Percentiles rank a stretch among this genome's conserved stretches.
phyloP scores from a whole-genome alignment of 37 sponge, comb jelly and placozoan genomes.

The Diacarnus erythraeanus region DNA sequence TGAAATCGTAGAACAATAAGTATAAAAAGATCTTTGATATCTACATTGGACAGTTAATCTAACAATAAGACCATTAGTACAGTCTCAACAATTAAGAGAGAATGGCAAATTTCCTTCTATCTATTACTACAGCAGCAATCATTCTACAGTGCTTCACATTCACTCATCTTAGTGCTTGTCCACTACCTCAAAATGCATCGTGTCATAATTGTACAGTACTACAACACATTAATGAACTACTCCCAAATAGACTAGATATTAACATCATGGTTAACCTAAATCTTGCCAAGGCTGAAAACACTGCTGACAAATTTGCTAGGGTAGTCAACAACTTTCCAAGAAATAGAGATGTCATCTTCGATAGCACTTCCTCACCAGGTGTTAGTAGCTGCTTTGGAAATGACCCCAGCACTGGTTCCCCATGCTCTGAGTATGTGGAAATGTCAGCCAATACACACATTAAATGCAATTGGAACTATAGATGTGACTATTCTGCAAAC shows the following conservation, averaged over 20 bases:
- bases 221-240: no score
- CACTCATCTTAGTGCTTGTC: background rate
- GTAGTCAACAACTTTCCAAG: background rate
- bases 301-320: background rate
- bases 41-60: no score
- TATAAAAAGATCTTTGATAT: no score
- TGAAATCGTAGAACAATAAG: no score
- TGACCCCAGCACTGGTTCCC: background rate
- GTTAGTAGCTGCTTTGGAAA: background rate
- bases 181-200: background rate
- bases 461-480: background rate
- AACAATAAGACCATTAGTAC: no score
- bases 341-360: background rate
- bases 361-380: background rate
- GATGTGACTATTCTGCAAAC: constrained; percentile 34
- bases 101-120: no score
- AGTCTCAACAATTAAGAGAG: no score
- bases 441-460: background rate
- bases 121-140: no score
- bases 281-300: background rate
- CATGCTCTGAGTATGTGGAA: background rate
- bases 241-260: no score
- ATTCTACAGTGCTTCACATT: background rate
- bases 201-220: background rate
- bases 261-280: background rate